These are phyloP conservation scores for Caenorhabditis sulstoni DNA, from an alignment of 2,888 invertebrate species.

Conservation along the genomic window DNA sequence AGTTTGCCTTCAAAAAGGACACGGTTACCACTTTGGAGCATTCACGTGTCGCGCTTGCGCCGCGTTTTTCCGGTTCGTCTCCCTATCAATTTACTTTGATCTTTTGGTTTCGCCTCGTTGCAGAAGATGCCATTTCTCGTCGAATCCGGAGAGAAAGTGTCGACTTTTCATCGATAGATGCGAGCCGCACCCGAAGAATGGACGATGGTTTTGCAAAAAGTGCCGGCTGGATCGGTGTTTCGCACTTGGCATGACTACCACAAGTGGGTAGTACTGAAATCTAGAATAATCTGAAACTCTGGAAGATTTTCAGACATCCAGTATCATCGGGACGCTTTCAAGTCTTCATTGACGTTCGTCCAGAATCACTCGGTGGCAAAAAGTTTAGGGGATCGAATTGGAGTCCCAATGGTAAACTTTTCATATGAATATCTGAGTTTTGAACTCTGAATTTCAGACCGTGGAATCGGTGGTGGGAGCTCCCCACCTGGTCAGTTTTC, in stretches of 20 bases:
- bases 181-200: slow-evolving; percentile 2
- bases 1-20: slow-evolving; percentile 9
- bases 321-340: slow-evolving; percentile 32
- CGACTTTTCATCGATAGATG: neutral
- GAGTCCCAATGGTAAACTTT: neutral
- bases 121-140: slow-evolving; percentile 16
- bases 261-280: slow-evolving; percentile 3
- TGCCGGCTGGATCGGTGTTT: neutral
- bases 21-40: slow-evolving; percentile 33
- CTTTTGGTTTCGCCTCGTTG: neutral
- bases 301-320: slow-evolving; percentile 46
- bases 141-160: slow-evolving; percentile 1
- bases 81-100: neutral
- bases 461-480: neutral
- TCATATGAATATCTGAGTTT: too few species aligned
- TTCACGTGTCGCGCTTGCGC: slow-evolving; percentile 35
- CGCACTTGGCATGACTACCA: neutral
- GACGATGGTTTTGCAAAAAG: neutral
- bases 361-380: neutral
- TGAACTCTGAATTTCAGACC: neutral
- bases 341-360: slow-evolving; percentile 10
- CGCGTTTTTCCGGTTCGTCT: slow-evolving; percentile 23
- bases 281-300: neutral
- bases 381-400: slow-evolving; percentile 2
- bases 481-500: slow-evolving; percentile 1